phyloP scores from a whole-genome alignment of 2,888 invertebrate genomes.

The Camponotus fellah region DNA sequence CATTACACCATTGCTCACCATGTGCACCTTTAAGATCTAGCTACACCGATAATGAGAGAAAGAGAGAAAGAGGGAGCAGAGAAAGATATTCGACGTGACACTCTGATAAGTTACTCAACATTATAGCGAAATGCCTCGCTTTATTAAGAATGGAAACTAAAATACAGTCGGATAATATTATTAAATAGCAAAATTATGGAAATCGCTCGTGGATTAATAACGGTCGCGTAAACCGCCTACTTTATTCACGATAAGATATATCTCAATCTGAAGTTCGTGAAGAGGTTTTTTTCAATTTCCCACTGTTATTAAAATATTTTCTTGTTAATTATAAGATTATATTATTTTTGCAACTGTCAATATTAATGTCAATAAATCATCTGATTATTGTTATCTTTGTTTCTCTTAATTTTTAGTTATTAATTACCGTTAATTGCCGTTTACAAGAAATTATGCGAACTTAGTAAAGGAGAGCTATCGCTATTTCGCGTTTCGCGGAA shows the following conservation, averaged over 20 bases:
- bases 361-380: background rate
- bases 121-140: conserved; percentile 6
- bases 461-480: background rate
- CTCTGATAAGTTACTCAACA: conserved; percentile 29
- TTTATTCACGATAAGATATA: conserved; percentile 21
- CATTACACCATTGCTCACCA: conserved; percentile 60
- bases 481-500: background rate
- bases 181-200: conserved; percentile 43
- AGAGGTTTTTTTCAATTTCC: too few relatives aligned
- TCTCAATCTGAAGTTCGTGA: background rate
- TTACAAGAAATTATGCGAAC: conserved; percentile 5
- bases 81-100: background rate
- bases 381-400: background rate
- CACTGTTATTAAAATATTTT: background rate
- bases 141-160: conserved; percentile 3
- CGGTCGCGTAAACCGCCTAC: background rate
- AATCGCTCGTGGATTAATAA: background rate
- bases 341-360: background rate
- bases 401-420: background rate
- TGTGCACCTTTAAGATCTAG: conserved; percentile 59
- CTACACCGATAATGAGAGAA: background rate
- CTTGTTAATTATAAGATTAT: conserved; percentile 18
- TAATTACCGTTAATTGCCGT: background rate
- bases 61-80: background rate
- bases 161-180: background rate